Conservation (phyloP, 2,888 invertebrate species). For the Drosophila buzzatii region DNA sequence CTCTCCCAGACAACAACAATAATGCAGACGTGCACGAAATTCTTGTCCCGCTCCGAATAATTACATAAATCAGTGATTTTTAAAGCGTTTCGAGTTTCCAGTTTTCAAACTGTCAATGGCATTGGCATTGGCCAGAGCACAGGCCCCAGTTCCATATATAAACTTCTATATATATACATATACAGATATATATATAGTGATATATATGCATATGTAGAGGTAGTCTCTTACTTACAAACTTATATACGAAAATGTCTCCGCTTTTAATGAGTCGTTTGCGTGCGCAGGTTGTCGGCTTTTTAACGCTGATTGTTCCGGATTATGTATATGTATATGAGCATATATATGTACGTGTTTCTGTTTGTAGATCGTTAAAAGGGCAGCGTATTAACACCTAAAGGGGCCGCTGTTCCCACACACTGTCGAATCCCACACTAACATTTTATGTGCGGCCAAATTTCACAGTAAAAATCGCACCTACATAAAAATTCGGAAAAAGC, state of each 20-base stretch:
- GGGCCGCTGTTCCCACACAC: conserved; percentile 46
- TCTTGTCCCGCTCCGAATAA: conserved; percentile 79
- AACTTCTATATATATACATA: conserved; percentile 4
- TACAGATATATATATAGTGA: background rate
- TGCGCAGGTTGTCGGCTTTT: conserved; percentile 69
- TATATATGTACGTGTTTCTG: background rate
- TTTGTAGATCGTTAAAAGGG: conserved; percentile 39
- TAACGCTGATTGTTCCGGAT: conserved; percentile 64
- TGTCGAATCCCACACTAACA: conserved; percentile 31
- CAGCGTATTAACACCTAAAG: conserved; percentile 62
- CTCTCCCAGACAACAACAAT: conserved; percentile 14
- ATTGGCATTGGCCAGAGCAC: conserved; percentile 30
- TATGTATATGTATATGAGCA: conserved; percentile 23
- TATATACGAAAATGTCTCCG: conserved; percentile 30
- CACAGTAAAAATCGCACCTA: conserved; percentile 59
- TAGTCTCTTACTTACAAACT: conserved; percentile 9
- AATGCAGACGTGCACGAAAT: conserved; percentile 62
- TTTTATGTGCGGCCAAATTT: conserved; percentile 45
- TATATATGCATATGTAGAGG: conserved; percentile 1
- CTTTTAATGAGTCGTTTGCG: conserved; percentile 64
- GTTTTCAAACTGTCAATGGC: conserved; percentile 75
- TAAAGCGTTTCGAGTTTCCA: conserved; percentile 80
- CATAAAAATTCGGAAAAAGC: conserved; percentile 28
- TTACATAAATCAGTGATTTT: conserved; percentile 82
- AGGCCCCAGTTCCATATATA: conserved; percentile 17